A percentile compares a stretch with the other conserved stretches of the same genome.
Conservation (phyloP, 2,888 invertebrate species). For the Dolichopus griseipennis region DNA sequence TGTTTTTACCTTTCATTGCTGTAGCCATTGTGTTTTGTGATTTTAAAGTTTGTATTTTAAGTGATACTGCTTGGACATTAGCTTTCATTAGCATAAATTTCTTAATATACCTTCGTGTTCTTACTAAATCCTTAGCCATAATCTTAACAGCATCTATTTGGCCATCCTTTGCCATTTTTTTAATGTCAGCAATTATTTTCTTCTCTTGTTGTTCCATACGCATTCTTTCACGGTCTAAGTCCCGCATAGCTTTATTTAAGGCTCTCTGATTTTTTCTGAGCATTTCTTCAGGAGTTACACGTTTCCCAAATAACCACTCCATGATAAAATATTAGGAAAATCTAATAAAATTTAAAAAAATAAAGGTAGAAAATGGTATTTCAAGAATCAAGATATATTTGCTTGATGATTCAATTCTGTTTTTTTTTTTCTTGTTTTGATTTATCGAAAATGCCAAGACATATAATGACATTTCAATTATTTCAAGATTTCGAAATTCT, state of each 20-base stretch:
- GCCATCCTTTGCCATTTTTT: conserved; percentile 96
- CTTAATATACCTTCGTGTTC: conserved; percentile 89
- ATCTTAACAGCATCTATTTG: conserved; percentile 99
- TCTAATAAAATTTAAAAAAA: not conserved
- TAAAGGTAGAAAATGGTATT: not conserved
- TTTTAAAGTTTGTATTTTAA: conserved; percentile 95
- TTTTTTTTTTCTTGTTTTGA: conserved; percentile 1
- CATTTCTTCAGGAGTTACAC: conserved; percentile 96
- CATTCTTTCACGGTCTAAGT: conserved; percentile 84
- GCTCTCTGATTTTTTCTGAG: conserved; percentile 96
- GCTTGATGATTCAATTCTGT: not conserved
- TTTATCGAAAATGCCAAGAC: not conserved
- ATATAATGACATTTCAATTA: no score
- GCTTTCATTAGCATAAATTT: conserved; percentile 99
- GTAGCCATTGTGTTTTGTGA: conserved; percentile 99
- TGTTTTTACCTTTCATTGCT: conserved; percentile 74
- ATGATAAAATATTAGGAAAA: conserved; percentile 39
- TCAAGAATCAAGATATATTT: not conserved
- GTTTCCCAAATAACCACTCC: conserved; percentile 96
- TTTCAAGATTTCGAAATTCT: no score
- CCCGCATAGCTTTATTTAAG: conserved; percentile 95
- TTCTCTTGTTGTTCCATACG: conserved; percentile 99
- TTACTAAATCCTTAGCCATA: conserved; percentile 97
- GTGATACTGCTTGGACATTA: conserved; percentile 94
- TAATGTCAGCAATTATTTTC: conserved; percentile 95